A percentile compares a stretch with the other conserved stretches of the same genome.
phyloP scores from a whole-genome alignment of 2,113 vertebrate genomes.

The Brachionichthys hirsutus region DNA sequence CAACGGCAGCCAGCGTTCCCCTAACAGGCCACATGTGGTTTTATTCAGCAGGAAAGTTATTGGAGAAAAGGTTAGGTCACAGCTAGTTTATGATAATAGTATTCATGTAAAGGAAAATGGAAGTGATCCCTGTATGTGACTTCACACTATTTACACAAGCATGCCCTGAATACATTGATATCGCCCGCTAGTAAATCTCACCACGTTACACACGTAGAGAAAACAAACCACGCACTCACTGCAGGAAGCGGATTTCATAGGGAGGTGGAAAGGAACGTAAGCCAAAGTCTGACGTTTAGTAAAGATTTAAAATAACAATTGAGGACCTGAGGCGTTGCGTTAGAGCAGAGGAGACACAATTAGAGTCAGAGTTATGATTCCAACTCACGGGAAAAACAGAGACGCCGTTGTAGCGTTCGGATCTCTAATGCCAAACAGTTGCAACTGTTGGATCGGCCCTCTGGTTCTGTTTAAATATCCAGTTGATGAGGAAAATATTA shows the following conservation, averaged over 20 bases:
- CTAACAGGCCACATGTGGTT: conserved; percentile 68
- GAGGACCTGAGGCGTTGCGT: conserved; percentile 62
- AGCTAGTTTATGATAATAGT: conserved; percentile 76
- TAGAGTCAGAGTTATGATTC: conserved; percentile 64
- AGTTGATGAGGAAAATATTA: conserved; percentile 54
- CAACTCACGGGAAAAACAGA: conserved; percentile 63
- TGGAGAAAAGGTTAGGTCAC: conserved; percentile 69
- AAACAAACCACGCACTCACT: conserved; percentile 46
- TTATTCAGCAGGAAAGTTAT: conserved; percentile 66
- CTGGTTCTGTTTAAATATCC: conserved; percentile 29
- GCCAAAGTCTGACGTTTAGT: conserved; percentile 72
- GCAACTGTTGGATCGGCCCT: conserved; percentile 32
- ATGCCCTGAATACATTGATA: conserved; percentile 67
- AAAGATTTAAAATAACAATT: conserved; percentile 73
- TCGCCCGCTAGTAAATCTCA: conserved; percentile 50
- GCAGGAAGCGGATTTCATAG: conserved; percentile 65
- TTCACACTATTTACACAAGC: conserved; percentile 72
- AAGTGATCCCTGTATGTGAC: conserved; percentile 68
- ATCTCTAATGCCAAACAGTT: conserved; percentile 42
- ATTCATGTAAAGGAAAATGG: conserved; percentile 72
- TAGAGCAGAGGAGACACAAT: conserved; percentile 66
- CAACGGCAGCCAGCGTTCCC: conserved; percentile 31
- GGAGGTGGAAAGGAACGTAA: conserved; percentile 68
- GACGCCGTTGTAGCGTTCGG: conserved; percentile 46
- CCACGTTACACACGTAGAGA: conserved; percentile 24